These are phyloP conservation scores for Netelia inedita DNA, from an alignment of 2,888 invertebrate genomes.

Conservation along the genomic window DNA sequence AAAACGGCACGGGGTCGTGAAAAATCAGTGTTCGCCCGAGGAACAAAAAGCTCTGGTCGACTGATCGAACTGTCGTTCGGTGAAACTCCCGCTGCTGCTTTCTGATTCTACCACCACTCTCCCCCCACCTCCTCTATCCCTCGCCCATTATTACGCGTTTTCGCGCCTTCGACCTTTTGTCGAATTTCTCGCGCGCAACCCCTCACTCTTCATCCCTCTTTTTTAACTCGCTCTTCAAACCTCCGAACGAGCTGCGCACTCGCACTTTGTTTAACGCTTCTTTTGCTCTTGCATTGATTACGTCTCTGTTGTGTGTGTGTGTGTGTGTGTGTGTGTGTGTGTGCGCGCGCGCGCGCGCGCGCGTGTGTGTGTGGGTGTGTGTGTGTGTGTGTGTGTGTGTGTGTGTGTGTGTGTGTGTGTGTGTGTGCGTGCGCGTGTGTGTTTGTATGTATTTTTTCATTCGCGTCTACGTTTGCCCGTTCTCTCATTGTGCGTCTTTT, in stretches of 20 bases:
- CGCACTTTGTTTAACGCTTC: slow-evolving; percentile 39
- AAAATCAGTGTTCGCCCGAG: slow-evolving; percentile 61
- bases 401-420: no score
- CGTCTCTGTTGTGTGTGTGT: background rate
- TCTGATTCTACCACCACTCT: slow-evolving; percentile 19
- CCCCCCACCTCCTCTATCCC: background rate
- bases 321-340: no score
- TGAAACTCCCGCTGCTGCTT: slow-evolving; percentile 38
- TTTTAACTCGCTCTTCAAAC: slow-evolving; percentile 29
- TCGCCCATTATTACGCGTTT: slow-evolving; percentile 57
- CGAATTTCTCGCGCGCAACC: slow-evolving; percentile 29
- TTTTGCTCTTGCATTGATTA: background rate
- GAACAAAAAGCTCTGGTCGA: slow-evolving; percentile 51
- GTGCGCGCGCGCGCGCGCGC: no score
- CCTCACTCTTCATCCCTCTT: background rate
- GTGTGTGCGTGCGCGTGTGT: no score
- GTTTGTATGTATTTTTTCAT: no score
- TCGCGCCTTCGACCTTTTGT: slow-evolving; percentile 60
- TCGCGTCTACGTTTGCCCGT: background rate
- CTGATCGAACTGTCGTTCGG: slow-evolving; percentile 59
- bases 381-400: no score
- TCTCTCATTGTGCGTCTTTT: background rate
- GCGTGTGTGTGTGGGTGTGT: no score
- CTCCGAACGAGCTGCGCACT: slow-evolving; percentile 4
- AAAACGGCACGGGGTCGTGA: slow-evolving; percentile 50